Conservation (phyloP, 2,113 vertebrate species). For the Pholis gunnellus region DNA sequence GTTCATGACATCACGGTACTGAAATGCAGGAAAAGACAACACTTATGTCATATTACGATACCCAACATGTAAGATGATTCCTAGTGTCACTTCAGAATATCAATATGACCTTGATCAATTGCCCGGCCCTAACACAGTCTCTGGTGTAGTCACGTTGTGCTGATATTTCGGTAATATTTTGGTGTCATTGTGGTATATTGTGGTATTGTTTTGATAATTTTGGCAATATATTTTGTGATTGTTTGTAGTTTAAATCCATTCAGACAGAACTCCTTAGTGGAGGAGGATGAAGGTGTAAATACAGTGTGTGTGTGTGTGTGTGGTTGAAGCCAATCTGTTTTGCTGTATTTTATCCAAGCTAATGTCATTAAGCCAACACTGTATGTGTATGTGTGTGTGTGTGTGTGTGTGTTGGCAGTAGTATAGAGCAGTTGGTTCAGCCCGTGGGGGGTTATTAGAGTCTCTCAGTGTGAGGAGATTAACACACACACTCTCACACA, state of each 20-base stretch:
- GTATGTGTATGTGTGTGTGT: slow-evolving; percentile 42
- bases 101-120: background rate
- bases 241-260: slow-evolving; percentile 51
- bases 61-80: background rate
- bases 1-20: background rate
- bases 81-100: background rate
- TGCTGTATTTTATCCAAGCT: slow-evolving; percentile 81
- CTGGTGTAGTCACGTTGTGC: slow-evolving; percentile 7
- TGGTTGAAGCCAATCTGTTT: slow-evolving; percentile 74
- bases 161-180: background rate
- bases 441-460: slow-evolving; percentile 78
- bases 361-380: slow-evolving; percentile 84
- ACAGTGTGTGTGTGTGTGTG: slow-evolving; percentile 38
- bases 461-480: slow-evolving; percentile 78
- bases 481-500: slow-evolving; percentile 65
- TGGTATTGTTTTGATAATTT: background rate
- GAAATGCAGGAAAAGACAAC: background rate
- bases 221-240: slow-evolving; percentile 14
- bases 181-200: no score
- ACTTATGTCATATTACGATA: background rate
- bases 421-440: slow-evolving; percentile 77
- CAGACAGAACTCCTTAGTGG: slow-evolving; percentile 52
- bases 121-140: background rate
- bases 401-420: slow-evolving; percentile 71
- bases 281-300: slow-evolving; percentile 59